phyloP scores from a whole-genome alignment of 2,797 vertebrate genomes.

The Gadopsis bispinosus region DNA sequence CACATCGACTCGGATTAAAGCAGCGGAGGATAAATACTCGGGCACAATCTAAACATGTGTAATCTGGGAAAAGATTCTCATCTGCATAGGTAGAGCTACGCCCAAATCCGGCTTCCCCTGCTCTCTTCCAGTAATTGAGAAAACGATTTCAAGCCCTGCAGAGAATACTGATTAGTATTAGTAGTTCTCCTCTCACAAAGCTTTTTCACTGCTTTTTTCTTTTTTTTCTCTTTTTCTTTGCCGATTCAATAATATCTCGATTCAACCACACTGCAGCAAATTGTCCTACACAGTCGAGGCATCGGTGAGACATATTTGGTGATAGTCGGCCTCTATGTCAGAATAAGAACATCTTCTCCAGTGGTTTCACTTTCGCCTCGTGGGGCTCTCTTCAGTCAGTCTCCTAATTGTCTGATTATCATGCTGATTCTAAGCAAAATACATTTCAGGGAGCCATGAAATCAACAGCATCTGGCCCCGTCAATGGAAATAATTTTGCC shows the following conservation, averaged over 20 bases:
- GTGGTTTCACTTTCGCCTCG: conserved; percentile 57
- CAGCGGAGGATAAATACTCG: conserved; percentile 50
- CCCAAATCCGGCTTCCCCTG: conserved; percentile 43
- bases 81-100: conserved; percentile 57
- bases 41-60: conserved; percentile 50
- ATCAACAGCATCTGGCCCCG: conserved; percentile 68
- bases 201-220: not conserved
- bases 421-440: conserved; percentile 72
- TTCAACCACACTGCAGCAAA: not conserved
- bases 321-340: conserved; percentile 33
- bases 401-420: conserved; percentile 75
- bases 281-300: not conserved
- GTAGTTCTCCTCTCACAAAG: conserved; percentile 1
- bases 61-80: conserved; percentile 66
- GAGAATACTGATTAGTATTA: conserved; percentile 1
- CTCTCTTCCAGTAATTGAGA: not conserved
- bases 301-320: not conserved
- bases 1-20: conserved; percentile 57
- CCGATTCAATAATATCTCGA: conserved; percentile 15
- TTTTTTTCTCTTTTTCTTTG: not conserved
- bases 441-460: conserved; percentile 65
- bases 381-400: conserved; percentile 69
- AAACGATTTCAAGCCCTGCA: not conserved
- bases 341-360: conserved; percentile 40
- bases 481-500: conserved; percentile 52